Percentiles rank a stretch among this genome's conserved stretches.
Evolutionary conservation across 2,888 invertebrate species (phyloP).

Genomic region (Abrostola triplasia): DNA sequence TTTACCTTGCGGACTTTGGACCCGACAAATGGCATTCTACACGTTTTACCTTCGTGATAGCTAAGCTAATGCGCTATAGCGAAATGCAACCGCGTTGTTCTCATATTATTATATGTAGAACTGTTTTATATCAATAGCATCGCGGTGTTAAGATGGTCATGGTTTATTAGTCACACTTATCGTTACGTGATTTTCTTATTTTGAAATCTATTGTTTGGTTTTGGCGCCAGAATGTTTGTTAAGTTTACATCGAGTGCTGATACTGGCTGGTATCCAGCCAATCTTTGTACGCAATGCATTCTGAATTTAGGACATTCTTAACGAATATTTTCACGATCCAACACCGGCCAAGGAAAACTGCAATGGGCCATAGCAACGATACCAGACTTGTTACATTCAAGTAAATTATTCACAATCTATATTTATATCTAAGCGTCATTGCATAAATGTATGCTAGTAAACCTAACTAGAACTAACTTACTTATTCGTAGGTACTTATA

Average conservation of each 20-base stretch:
- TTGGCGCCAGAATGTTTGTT: slow-evolving; percentile 62
- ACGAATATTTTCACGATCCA: slow-evolving; percentile 35
- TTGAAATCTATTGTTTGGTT: slow-evolving; percentile 28
- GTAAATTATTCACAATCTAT: slow-evolving; percentile 22
- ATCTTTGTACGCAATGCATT: slow-evolving; percentile 53
- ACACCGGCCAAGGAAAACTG: slow-evolving; percentile 27
- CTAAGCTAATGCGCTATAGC: slow-evolving; percentile 27
- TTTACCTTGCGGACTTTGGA: slow-evolving; percentile 87
- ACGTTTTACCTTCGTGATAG: slow-evolving; percentile 72
- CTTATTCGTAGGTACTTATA: too few relatives aligned
- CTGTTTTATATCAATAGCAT: slow-evolving; percentile 10
- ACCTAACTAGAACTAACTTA: too few relatives aligned
- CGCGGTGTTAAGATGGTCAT: slow-evolving; percentile 39
- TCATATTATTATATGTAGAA: slow-evolving; percentile 18
- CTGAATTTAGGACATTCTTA: slow-evolving; percentile 61
- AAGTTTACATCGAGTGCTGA: slow-evolving; percentile 27
- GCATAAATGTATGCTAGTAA: too few relatives aligned
- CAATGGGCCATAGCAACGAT: slow-evolving; percentile 32
- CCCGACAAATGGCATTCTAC: slow-evolving; percentile 77
- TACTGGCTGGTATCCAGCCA: slow-evolving; percentile 65
- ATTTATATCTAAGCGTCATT: background rate
- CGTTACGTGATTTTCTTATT: background rate
- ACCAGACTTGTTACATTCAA: slow-evolving; percentile 15
- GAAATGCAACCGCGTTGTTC: slow-evolving; percentile 34
- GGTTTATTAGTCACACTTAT: slow-evolving; percentile 12